Conservation (phyloP, 2,113 vertebrate genomes). For the Melanerpes formicivorus region DNA sequence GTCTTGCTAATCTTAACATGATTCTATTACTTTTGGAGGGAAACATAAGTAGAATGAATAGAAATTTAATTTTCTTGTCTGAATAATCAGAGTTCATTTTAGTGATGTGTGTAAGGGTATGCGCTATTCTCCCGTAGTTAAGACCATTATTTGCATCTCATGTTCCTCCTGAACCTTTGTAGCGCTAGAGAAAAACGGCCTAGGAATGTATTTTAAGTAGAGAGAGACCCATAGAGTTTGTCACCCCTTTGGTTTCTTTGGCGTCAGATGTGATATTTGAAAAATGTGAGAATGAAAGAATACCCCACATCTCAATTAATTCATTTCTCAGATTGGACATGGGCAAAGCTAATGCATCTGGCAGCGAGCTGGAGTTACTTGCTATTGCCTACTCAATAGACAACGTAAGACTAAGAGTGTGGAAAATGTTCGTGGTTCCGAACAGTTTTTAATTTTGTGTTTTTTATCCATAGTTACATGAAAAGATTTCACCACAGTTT, state of each 20-base stretch:
- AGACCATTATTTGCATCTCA: background rate
- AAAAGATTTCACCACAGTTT: background rate
- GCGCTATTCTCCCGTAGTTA: background rate
- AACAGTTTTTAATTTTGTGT: background rate
- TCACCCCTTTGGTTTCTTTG: conserved; percentile 10
- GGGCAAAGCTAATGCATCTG: conserved; percentile 51
- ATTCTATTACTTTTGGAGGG: background rate
- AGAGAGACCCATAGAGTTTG: background rate
- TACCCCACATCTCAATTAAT: conserved; percentile 29
- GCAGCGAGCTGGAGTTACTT: conserved; percentile 43
- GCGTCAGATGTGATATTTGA: conserved; percentile 19
- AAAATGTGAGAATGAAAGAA: conserved; percentile 30
- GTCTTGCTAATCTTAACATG: background rate
- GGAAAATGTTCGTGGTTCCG: conserved; percentile 20
- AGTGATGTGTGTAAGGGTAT: background rate
- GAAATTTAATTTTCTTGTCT: conserved; percentile 43
- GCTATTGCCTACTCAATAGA: conserved; percentile 23
- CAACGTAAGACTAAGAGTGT: conserved; percentile 15
- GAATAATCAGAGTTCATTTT: conserved; percentile 30
- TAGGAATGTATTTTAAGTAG: background rate
- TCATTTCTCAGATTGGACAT: conserved; percentile 8
- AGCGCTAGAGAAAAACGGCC: background rate
- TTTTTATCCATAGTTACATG: background rate
- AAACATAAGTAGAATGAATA: conserved; percentile 1
- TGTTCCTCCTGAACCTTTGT: background rate